phyloP scores from a whole-genome alignment of 2,888 invertebrate genomes.

The Nomada ferruginata region DNA sequence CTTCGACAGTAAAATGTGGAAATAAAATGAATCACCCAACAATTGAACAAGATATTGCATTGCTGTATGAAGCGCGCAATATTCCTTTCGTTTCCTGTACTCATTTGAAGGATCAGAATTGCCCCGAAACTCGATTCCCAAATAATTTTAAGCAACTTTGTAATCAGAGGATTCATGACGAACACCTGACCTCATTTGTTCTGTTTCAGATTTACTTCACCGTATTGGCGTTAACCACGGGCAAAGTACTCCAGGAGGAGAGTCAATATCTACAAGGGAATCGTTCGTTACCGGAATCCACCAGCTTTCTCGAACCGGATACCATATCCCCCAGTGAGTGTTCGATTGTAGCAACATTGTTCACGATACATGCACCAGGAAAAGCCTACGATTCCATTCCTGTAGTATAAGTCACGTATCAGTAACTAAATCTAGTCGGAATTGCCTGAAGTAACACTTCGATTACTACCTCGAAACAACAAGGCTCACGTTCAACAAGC shows the following conservation, averaged over 20 bases:
- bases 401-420: not conserved
- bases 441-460: not conserved
- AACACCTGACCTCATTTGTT: not conserved
- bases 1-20: too few species aligned
- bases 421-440: not conserved
- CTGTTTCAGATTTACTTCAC: conserved; percentile 89
- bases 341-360: not conserved
- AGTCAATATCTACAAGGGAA: conserved; percentile 88
- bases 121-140: not conserved
- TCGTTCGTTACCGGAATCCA: conserved; percentile 79
- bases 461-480: not conserved
- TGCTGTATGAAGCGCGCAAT: too few species aligned
- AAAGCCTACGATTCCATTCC: not conserved
- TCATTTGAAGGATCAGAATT: not conserved
- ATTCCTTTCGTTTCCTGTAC: too few species aligned
- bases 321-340: conserved; percentile 84
- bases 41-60: too few species aligned
- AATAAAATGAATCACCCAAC: too few species aligned
- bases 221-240: conserved; percentile 87
- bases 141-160: not conserved
- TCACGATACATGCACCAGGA: not conserved
- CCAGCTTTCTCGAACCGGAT: conserved; percentile 83
- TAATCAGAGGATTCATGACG: not conserved
- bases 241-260: conserved; percentile 88
- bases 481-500: conserved; percentile 16